Base-by-base conservation (phyloP, 2,888 invertebrate genomes). In the Linhomoeus sp. region DNA sequence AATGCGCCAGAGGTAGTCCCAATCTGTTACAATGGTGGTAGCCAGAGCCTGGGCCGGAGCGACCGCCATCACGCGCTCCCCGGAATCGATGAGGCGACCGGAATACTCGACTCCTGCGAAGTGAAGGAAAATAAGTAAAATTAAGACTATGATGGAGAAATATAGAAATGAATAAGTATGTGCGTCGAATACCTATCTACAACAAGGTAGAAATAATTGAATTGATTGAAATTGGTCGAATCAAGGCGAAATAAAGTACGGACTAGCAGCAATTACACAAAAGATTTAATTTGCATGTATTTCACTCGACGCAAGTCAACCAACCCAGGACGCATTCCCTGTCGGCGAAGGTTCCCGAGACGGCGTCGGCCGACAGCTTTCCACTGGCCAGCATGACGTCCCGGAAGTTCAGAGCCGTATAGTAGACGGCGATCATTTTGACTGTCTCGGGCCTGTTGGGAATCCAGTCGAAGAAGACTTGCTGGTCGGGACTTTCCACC, bases 381-480 rank as follows among this genome's bases (percentile, higher is more conserved):
- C 92, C 94, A 24, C 86, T 86, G 26, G 92, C 90, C 62, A 94
- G 71, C 94, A 97, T 97, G 55, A 94, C 78, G 69, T 97, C 94
- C 55, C 92, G 78, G 80, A 94, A 94, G 72, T 94, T 94, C 50
- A 94, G 9, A 37, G 90, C 83, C 1, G 88, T 82, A 70, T 83
- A 88, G 68, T 87, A 82, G 17, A 90, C 86, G 53, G 75, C 17
- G 41, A 19, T 22, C n/a, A 51, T 15, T 5, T 12, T 9, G 29
- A 29, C 29, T 5, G 5, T 12, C 5, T 9, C 5, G 29, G 7
- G 7, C 29, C 12, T 5, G 5, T 12, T 5, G 29, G 7, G 29
- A 5, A 9, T 5, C 29, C 7, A 9, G 7, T 29, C 29, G 29
- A 9, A 29, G 7, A 12, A 9, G 7, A 29, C 7, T 58, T 74